Percentiles rank a stretch among this genome's conserved stretches.
These are phyloP conservation scores for Parus major DNA, from an alignment of 2,113 vertebrate species.

Conservation along the genomic window DNA sequence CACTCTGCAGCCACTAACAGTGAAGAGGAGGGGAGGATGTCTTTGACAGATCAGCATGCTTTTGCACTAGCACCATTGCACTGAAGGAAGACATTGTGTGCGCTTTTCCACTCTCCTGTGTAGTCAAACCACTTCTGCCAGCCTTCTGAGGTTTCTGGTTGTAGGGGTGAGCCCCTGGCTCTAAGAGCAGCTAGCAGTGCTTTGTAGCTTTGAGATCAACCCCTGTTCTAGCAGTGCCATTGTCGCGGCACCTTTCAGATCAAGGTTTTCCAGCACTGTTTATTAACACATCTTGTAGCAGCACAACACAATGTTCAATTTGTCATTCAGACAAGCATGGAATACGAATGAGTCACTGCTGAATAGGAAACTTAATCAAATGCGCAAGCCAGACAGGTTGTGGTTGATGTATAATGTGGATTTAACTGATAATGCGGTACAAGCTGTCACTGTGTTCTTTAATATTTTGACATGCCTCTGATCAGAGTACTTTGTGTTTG, in stretches of 20 bases:
- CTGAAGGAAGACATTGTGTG: background rate
- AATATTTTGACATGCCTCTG: constrained; percentile 69
- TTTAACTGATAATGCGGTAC: constrained; percentile 60
- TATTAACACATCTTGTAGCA: constrained; percentile 73
- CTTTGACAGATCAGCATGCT: constrained; percentile 17
- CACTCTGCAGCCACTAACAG: background rate
- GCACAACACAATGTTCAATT: constrained; percentile 68
- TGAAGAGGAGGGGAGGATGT: background rate
- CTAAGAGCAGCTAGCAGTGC: constrained; percentile 5
- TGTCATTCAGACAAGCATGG: constrained; percentile 71
- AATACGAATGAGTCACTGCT: constrained; percentile 63
- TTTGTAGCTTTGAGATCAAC: constrained; percentile 58
- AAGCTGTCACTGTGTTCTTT: constrained; percentile 65
- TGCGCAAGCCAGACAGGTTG: constrained; percentile 70
- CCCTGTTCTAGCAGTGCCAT: background rate
- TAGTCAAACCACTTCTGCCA: background rate
- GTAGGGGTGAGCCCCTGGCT: background rate
- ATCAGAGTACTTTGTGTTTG: constrained; percentile 76
- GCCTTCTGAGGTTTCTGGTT: background rate
- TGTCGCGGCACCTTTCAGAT: constrained; percentile 53
- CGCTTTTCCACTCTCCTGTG: background rate
- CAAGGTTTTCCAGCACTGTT: constrained; percentile 67
- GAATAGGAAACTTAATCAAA: constrained; percentile 67
- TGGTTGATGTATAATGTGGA: constrained; percentile 67
- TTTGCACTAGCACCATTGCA: background rate